These are phyloP conservation scores for Andrena cerasifolii DNA, from an alignment of 1,140 invertebrate genomes.

Conservation along the genomic window DNA sequence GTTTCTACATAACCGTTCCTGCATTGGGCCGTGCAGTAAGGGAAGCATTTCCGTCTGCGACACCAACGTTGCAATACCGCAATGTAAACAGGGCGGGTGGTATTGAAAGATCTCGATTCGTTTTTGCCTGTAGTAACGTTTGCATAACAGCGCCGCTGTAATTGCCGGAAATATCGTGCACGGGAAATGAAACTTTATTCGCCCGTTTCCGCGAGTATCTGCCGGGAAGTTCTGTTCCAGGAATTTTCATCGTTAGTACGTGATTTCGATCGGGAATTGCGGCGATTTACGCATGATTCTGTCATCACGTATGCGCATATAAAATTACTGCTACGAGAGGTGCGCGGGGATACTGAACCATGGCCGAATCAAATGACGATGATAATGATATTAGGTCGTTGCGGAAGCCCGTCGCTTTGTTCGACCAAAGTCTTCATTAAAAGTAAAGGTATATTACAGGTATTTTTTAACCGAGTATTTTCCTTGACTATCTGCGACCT, in stretches of 20 bases:
- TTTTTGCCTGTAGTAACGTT: background rate
- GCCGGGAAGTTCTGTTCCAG: conserved; percentile 3
- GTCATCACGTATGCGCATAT: conserved; percentile 35
- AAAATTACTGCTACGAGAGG: conserved; percentile 16
- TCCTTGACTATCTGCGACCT: too few relatives aligned
- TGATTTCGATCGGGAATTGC: conserved; percentile 32
- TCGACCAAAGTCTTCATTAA: background rate
- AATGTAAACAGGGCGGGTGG: background rate
- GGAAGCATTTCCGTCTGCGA: too few relatives aligned
- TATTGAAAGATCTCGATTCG: conserved; percentile 13
- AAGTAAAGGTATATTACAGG: too few relatives aligned
- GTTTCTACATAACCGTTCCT: too few relatives aligned
- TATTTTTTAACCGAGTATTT: too few relatives aligned
- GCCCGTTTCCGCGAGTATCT: conserved; percentile 8
- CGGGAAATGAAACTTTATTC: conserved; percentile 8
- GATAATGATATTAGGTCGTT: background rate
- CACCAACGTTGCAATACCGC: background rate
- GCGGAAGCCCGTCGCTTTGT: too few relatives aligned
- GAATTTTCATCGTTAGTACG: conserved; percentile 22
- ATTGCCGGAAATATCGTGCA: conserved; percentile 3
- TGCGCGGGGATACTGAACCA: background rate
- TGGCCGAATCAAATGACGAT: background rate
- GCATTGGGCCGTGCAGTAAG: too few relatives aligned
- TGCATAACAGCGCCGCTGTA: background rate
- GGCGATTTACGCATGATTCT: conserved; percentile 23